A percentile compares a stretch with the other conserved stretches of the same genome.
Conservation (phyloP, 2,113 vertebrate genomes). For the Planiliza haematocheilus region DNA sequence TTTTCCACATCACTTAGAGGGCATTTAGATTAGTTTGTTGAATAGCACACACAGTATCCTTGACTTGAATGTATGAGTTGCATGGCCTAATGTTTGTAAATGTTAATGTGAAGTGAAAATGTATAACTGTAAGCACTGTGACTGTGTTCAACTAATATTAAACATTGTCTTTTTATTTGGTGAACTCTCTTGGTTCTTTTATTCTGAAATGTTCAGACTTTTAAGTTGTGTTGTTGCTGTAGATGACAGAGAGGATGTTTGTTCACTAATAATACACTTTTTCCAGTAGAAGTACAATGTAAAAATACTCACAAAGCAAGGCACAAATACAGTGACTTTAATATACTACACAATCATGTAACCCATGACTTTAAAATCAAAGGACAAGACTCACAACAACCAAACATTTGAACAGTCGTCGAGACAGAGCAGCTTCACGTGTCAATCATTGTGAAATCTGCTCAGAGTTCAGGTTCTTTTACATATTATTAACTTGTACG, state of each 20-base stretch:
- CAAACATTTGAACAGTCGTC: too few species aligned
- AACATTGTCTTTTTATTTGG: too few species aligned
- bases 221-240: background rate
- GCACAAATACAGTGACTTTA: conserved; percentile 28
- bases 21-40: too few species aligned
- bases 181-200: background rate
- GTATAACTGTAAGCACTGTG: too few species aligned
- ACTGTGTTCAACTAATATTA: too few species aligned
- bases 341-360: conserved; percentile 27
- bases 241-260: background rate
- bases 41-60: too few species aligned
- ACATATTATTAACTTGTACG: background rate
- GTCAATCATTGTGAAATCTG: background rate
- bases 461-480: conserved; percentile 1
- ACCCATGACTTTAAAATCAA: conserved; percentile 33
- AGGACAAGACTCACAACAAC: background rate
- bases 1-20: too few species aligned
- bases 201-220: conserved; percentile 3
- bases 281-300: background rate
- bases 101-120: too few species aligned
- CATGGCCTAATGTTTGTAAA: too few species aligned
- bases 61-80: too few species aligned
- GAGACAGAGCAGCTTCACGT: background rate
- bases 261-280: background rate
- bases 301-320: background rate